Percentiles rank a stretch among this genome's conserved stretches.
Evolutionary conservation across 2,888 invertebrate genomes (phyloP).

Genomic region (Eumerus sabulonum): DNA sequence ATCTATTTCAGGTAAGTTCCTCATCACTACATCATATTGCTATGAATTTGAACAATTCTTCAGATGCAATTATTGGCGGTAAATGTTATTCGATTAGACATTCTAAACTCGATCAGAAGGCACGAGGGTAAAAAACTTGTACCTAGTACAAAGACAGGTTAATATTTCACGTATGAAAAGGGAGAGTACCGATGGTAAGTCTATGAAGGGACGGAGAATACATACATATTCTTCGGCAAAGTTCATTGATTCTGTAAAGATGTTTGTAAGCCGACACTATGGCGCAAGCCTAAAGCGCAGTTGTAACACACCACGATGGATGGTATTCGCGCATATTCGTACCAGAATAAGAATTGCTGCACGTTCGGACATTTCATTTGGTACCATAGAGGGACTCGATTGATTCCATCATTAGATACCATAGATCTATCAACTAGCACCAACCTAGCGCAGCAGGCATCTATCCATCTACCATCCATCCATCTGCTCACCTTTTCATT

Average conservation of each 20-base stretch:
- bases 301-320: slow-evolving; percentile 20
- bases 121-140: not conserved
- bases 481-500: too few species aligned
- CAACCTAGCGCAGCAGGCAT: slow-evolving; percentile 34
- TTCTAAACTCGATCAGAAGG: slow-evolving; percentile 9
- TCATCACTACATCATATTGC: slow-evolving; percentile 33
- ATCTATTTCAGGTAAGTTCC: slow-evolving; percentile 67
- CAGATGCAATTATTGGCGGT: slow-evolving; percentile 30
- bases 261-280: slow-evolving; percentile 11
- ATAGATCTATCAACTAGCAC: slow-evolving; percentile 47
- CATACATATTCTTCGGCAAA: slow-evolving; percentile 12
- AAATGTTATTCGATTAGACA: slow-evolving; percentile 25
- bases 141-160: slow-evolving; percentile 5
- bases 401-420: slow-evolving; percentile 66
- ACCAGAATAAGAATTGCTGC: slow-evolving; percentile 47
- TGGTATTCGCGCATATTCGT: too few species aligned
- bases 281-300: too few species aligned
- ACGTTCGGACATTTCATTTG: slow-evolving; percentile 58
- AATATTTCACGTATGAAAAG: slow-evolving; percentile 35
- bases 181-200: slow-evolving; percentile 30
- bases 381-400: slow-evolving; percentile 55
- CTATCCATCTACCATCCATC: slow-evolving; percentile 33
- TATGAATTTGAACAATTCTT: slow-evolving; percentile 54
- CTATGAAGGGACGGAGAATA: slow-evolving; percentile 8
- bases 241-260: slow-evolving; percentile 61